phyloP scores from a whole-genome alignment of 2,888 invertebrate genomes.

The Camponotus fellah region DNA sequence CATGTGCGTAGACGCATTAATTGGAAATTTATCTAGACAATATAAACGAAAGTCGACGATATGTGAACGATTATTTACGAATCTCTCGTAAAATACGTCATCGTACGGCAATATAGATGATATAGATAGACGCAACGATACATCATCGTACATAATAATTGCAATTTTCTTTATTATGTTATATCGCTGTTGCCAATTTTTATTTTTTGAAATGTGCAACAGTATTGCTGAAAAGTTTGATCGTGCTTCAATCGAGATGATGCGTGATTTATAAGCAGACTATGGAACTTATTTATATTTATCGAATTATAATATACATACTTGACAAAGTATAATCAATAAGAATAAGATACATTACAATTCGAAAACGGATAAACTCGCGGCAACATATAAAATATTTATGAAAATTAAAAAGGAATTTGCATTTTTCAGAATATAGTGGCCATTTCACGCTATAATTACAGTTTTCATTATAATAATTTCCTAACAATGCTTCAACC shows the following conservation, averaged over 20 bases:
- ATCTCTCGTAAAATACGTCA: conserved; percentile 29
- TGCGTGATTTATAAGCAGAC: background rate
- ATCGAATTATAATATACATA: background rate
- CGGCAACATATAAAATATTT: background rate
- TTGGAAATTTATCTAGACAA: conserved; percentile 43
- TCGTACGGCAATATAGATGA: background rate
- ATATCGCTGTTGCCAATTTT: background rate
- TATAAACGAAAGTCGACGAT: conserved; percentile 33
- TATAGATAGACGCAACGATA: conserved; percentile 1
- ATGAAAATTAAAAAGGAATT: background rate
- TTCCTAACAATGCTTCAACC: conserved; percentile 11
- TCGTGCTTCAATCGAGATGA: background rate
- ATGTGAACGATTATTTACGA: conserved; percentile 29
- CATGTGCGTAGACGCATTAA: conserved; percentile 26
- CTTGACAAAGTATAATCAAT: conserved; percentile 13
- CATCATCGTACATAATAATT: background rate
- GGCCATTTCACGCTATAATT: background rate
- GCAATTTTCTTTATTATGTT: background rate
- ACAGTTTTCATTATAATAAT: conserved; percentile 21
- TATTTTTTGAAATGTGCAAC: background rate
- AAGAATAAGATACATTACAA: background rate
- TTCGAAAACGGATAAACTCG: conserved; percentile 4
- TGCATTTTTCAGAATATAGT: background rate
- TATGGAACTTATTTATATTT: too few species aligned
- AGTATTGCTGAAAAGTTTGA: background rate